A percentile compares a stretch with the other conserved stretches of the same genome.
Evolutionary conservation across 2,888 invertebrate genomes (phyloP).

Genomic region (Dendrolimus pini): DNA sequence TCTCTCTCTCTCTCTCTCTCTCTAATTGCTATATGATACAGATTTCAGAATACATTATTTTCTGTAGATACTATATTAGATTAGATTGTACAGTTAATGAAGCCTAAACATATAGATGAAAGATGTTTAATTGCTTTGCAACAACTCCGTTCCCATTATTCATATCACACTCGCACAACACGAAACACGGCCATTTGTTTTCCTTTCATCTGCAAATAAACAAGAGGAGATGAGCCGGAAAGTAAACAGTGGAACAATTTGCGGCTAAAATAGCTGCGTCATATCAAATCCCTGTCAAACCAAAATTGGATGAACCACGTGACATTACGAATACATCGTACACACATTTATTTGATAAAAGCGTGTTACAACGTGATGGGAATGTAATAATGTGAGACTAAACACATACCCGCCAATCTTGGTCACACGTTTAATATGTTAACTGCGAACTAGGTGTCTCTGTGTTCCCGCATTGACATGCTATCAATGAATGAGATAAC

Average conservation of each 20-base stretch:
- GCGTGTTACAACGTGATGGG: conserved; percentile 54
- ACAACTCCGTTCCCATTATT: background rate
- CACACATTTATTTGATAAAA: conserved; percentile 62
- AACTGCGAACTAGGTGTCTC: conserved; percentile 9
- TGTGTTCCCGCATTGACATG: background rate
- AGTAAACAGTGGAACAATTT: conserved; percentile 21
- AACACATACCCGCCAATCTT: conserved; percentile 51
- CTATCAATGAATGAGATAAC: background rate
- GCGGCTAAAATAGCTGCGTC: conserved; percentile 37
- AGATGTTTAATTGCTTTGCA: background rate
- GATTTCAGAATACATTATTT: too few relatives aligned
- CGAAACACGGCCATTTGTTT: background rate
- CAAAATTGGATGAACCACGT: conserved; percentile 54
- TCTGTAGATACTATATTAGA: too few relatives aligned
- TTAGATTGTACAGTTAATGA: too few relatives aligned
- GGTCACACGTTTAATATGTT: conserved; percentile 43
- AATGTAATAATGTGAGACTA: conserved; percentile 58
- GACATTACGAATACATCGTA: conserved; percentile 52
- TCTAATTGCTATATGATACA: too few relatives aligned
- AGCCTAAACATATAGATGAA: too few relatives aligned
- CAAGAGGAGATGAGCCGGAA: conserved; percentile 16
- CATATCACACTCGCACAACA: background rate
- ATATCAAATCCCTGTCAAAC: conserved; percentile 46
- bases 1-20: too few relatives aligned
- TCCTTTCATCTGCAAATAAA: conserved; percentile 13